Base-by-base conservation (phyloP, 2,888 invertebrate genomes). In the Cantharis nigra region DNA sequence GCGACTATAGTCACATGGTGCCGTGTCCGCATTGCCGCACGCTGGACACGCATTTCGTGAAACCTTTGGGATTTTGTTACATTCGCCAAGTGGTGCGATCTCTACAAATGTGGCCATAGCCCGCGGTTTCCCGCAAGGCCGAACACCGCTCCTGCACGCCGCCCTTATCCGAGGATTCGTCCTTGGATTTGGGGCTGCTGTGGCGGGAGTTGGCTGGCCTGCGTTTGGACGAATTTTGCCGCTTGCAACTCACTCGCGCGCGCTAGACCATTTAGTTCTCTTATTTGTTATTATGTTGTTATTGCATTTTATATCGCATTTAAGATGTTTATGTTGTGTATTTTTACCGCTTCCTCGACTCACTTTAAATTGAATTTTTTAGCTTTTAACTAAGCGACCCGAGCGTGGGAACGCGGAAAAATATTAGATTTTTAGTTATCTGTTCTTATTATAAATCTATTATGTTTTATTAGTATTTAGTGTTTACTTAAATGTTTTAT, bases 21-120 rank as follows among this genome's bases (percentile, higher is more conserved):
- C 93, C 95, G 83, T 98, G 98, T 89, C 97, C 97, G 62, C 95
- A 95, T 89, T 98, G 98, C 91, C 93, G 95, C 85, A 93, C 94
- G 73, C 91, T 95, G 85, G 98, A 98, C 90, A 95, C 95, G 75
- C 98, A 98, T 91, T 98, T 98, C 91, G 97, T 98, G 83, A 97
- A 97, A 91, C 95, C 97, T 73, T 91, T 98, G 86, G 91, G 92
- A 81, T 93, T 93, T 89, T 96, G 96, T 91, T 96, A 94, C 92
- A 92, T 94, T 85, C 94, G 95, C 89, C 93, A 80, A 71, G 70
- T 83, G 80, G 81, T 84, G 80, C 86, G 88, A 76, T 78, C 86
- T 69, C 90, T 93, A 82, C 93, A 93, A 90, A 92, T 93, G 93
- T 94, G 95, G 94, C 95, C 96, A 94, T 96, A 96, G 95, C 96